Evolutionary conservation across 2,797 vertebrate species (phyloP), one percentile per base, ranked within the genome.

Genomic region (Aplochiton taeniatus): DNA sequence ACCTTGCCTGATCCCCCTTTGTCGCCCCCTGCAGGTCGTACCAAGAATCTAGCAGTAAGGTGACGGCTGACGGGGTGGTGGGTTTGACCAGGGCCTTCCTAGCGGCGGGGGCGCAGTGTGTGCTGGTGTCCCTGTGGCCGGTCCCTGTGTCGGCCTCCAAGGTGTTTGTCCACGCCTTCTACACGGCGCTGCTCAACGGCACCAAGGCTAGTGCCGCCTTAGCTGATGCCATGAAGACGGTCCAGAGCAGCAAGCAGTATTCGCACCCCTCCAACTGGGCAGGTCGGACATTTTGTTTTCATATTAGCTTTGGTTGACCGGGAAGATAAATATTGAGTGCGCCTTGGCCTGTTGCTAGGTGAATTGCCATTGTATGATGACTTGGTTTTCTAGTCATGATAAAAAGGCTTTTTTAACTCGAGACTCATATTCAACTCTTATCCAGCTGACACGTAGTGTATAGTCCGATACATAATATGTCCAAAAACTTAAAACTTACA

Each of bases 231-330:
- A 99, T 99, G 98, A 98, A 96, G 81, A 93, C 84, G 0, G 94
- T 99, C 3, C 97, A 99, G 87, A 96, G 94, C 91, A 99, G 94
- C 93, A 96, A 95, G 80, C 93, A 96, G 91, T 97, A 96, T 87
- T 94, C 96, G 0, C 96, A 98, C 81, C 97, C 98, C 0, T 96
- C 96, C 87, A 98, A 99, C 93, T 99, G 98, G 98, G 96, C 98
- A 95, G 98, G 98, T 99, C 75, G 82, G 91, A 60, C 16, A 63
- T 31, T 31, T 31, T 31, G 31, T 6, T 31, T 31, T 31, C 31
- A 6, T 31, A 31, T 3, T 3, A 31, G 31, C 31, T 6, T 31
- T 31, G 2, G 31, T 31, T 2, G 31, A 31, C 6, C 31, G 6
- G 31, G 2, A 6, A 2, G 6, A 31, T 31, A 31, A 31, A 31